Percentiles rank a stretch among this genome's conserved stretches.
These are phyloP conservation scores for Chamaea fasciata DNA, from an alignment of 2,113 vertebrate species.

Conservation along the genomic window DNA sequence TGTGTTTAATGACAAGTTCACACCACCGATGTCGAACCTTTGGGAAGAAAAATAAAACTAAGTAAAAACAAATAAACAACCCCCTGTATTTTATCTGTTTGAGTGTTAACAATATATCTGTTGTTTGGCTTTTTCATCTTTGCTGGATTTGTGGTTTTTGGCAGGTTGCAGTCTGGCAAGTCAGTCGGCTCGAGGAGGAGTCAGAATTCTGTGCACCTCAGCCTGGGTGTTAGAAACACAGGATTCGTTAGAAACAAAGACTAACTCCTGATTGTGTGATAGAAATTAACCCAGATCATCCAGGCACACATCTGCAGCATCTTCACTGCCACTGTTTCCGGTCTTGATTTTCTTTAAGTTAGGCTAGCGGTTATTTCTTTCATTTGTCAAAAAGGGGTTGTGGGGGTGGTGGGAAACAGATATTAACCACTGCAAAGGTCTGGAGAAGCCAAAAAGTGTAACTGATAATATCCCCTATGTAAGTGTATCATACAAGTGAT, in stretches of 20 bases:
- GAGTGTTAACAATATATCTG: not conserved
- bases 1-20: slow-evolving; percentile 89
- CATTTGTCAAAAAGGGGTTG: not conserved
- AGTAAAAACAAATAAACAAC: not conserved
- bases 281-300: not conserved
- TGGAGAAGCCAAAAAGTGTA: not conserved
- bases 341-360: not conserved
- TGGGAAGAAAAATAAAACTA: not conserved
- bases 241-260: not conserved
- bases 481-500: not conserved
- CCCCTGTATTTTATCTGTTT: not conserved
- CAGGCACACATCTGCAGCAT: not conserved
- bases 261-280: not conserved
- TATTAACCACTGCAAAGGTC: not conserved
- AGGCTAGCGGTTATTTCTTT: not conserved
- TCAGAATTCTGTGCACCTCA: accelerated
- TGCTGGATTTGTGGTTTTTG: not conserved
- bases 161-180: not conserved
- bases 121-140: not conserved
- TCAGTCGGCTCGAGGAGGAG: not conserved
- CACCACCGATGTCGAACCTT: slow-evolving; percentile 96
- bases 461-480: not conserved
- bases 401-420: accelerated
- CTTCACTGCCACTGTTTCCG: not conserved
- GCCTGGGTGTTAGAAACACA: not conserved